A percentile compares a stretch with the other conserved stretches of the same genome.
These are phyloP conservation scores for Elaphurus davidianus DNA, from an alignment of 2,113 vertebrate species.

Conservation along the genomic window DNA sequence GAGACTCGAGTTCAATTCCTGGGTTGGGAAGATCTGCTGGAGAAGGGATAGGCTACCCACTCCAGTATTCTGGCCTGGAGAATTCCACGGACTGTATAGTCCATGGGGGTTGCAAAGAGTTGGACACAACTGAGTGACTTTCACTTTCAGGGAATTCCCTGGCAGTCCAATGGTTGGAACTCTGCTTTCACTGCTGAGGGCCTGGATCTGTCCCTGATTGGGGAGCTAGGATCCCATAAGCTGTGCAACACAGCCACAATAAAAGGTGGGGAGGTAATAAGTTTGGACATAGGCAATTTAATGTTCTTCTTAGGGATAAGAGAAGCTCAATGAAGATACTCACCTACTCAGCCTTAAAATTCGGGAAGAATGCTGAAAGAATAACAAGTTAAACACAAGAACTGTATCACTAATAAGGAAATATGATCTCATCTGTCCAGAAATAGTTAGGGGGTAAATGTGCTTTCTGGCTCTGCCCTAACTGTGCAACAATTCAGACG, in stretches of 20 bases:
- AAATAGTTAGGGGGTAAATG: not conserved
- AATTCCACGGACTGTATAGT: not conserved
- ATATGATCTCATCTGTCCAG: not conserved
- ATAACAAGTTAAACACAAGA: not conserved
- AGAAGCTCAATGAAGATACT: not conserved
- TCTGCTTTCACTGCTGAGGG: not conserved
- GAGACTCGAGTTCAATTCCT: not conserved
- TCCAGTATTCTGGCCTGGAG: not conserved
- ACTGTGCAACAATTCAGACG: slow-evolving; percentile 1
- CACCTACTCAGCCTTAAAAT: not conserved
- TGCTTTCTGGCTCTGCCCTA: not conserved
- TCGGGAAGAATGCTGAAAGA: not conserved
- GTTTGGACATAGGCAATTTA: not conserved
- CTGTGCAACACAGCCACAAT: not conserved
- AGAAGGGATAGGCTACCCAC: not conserved
- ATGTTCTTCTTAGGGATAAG: not conserved
- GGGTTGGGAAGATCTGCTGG: not conserved
- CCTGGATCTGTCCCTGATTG: not conserved
- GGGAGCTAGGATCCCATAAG: not conserved
- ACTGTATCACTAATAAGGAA: not conserved
- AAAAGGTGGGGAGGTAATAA: not conserved
- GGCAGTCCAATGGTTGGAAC: not conserved
- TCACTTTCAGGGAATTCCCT: not conserved
- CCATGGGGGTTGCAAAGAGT: not conserved
- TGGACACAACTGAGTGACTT: not conserved